Base-by-base conservation (phyloP, 2,113 vertebrate species). In the Ceuthmochares aereus region DNA sequence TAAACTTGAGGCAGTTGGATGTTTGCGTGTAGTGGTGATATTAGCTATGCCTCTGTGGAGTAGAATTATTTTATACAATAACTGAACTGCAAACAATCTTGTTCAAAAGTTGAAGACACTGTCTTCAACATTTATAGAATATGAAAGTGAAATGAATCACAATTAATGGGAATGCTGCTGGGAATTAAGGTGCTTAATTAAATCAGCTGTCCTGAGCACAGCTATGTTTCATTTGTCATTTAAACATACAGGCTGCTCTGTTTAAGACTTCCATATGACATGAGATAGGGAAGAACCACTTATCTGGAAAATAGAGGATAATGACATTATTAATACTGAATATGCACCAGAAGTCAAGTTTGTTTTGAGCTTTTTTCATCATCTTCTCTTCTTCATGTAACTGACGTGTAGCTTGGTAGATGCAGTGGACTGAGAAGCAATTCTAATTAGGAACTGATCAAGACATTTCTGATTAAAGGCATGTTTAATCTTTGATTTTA, bases 401-500 rank as follows among this genome's bases (percentile, higher is more conserved):
- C 26, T 55, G 69, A 42, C 22, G 2, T 10, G 37, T 15, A 16
- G 14, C 40, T 78, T 25, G 70, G 74, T 6, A 27, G 62, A 54
- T 86, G 58, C 42, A 4, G 2, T 5, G 51, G 15, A 4, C 40
- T 60, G 70, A 89, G 37, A 9, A 85, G 32, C 36, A 91, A 0
- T 89, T 85, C 66, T 77, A 51, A 62, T 83, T 63, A 62, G 75
- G 67, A 69, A 8, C 55, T 58, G 51, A 82, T 91, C 67, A 36
- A 77, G 70, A 30, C 8, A 5, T 70, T 88, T 70, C 74, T 94
- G 78, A 88, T 93, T 58, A 80, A 95, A 85, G 25, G 18, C 7
- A 19, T 9, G 22, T 84, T 91, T 91, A 78, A 86, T 93, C 82
- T 84, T 47, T 70, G 84, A 20, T 52, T 94, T 88, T 91, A 42